A percentile compares a stretch with the other conserved stretches of the same genome.
phyloP scores from a whole-genome alignment of 2,888 invertebrate species.

The Rhagium mordax region DNA sequence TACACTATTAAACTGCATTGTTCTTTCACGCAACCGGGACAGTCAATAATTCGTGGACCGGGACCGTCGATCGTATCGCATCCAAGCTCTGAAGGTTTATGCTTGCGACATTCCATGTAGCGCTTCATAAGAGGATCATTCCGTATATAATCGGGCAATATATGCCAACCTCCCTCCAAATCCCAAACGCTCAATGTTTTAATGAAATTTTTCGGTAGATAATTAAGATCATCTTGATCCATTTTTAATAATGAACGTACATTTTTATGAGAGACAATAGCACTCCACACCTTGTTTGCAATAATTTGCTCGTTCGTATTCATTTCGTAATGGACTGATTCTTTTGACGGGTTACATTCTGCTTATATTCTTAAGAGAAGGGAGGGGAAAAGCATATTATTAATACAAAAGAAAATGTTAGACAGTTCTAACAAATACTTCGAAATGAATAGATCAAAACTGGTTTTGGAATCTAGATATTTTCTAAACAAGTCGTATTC shows the following conservation, averaged over 20 bases:
- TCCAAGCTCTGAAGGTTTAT: not conserved
- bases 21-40: not conserved
- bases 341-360: not conserved
- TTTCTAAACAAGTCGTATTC: not conserved
- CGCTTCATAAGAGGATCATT: slow-evolving; percentile 1
- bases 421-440: not conserved
- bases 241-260: not conserved
- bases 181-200: slow-evolving; percentile 6
- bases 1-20: slow-evolving; percentile 3
- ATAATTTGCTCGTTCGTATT: not conserved
- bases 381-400: too few species aligned
- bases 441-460: not conserved
- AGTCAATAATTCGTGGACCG: not conserved
- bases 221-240: not conserved
- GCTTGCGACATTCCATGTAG: slow-evolving; percentile 5
- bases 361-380: not conserved
- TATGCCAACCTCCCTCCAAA: not conserved
- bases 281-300: not conserved
- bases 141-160: slow-evolving; percentile 12
- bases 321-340: not conserved
- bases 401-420: not conserved
- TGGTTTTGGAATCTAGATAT: not conserved
- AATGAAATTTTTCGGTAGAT: slow-evolving; percentile 4
- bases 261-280: not conserved
- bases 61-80: not conserved